Conservation (phyloP, 2,113 vertebrate species). For the Symphodus melops region DNA sequence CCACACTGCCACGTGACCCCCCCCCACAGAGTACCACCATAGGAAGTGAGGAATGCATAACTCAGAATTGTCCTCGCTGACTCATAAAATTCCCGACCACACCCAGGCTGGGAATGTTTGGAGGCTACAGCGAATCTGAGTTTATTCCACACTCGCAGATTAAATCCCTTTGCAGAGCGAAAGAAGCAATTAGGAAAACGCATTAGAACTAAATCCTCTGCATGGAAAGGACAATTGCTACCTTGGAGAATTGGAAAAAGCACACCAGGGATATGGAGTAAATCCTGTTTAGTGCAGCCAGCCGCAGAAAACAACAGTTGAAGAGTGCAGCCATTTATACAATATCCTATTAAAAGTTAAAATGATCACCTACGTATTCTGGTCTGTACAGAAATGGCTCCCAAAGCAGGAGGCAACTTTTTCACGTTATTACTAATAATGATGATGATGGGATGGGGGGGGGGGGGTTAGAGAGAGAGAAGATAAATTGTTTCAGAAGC, state of each 20-base stretch:
- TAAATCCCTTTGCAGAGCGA: neutral
- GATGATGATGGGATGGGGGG: too few species aligned
- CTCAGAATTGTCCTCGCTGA: slow-evolving; percentile 24
- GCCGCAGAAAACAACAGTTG: neutral
- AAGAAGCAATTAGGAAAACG: neutral
- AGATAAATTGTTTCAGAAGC: too few species aligned
- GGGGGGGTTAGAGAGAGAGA: too few species aligned
- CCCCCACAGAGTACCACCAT: neutral
- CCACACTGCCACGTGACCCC: neutral
- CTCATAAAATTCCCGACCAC: slow-evolving; percentile 16
- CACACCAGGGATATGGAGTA: neutral
- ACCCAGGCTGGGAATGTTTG: slow-evolving; percentile 28
- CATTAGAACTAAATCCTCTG: neutral
- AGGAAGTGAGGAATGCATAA: slow-evolving; percentile 10
- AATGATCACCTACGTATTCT: too few species aligned
- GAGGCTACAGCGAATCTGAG: slow-evolving; percentile 21
- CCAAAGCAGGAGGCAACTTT: too few species aligned
- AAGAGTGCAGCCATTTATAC: too few species aligned
- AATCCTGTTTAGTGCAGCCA: neutral
- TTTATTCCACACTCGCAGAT: neutral
- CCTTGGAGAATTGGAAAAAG: neutral
- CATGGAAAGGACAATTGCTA: neutral
- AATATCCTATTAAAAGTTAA: too few species aligned
- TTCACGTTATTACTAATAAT: too few species aligned
- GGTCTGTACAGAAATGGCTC: too few species aligned